Base-by-base conservation (phyloP, 1,140 invertebrate species). In the Holotrichia oblita region DNA sequence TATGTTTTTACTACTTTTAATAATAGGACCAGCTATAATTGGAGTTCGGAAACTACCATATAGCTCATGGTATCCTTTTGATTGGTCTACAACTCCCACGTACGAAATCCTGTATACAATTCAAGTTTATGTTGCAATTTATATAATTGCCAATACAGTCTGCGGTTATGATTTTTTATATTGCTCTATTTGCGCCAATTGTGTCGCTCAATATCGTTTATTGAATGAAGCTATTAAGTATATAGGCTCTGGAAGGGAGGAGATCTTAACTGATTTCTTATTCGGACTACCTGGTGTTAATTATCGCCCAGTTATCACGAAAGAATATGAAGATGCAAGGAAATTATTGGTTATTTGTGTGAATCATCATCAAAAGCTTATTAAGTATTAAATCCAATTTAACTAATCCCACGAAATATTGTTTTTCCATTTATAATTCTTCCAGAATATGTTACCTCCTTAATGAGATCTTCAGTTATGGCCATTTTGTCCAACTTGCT, bases 141-240 rank as follows among this genome's bases (percentile, higher is more conserved):
- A 72, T 59, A 20, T 80, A 0, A 72, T 80, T 9, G 74, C 77
- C 1, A 34, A 59, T 4, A 74, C 73, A 12, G 74, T 80, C 14
- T 69, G 77, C 14, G 77, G 79, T 10, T 73, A 80, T 42, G 79
- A 80, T 75, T 80, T 80, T 40, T 9, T 80, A 4, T 80, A 77
- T 27, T 40, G 77, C 12, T 76, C 79, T 20, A 1, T 80, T 12
- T 27, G 75, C 24, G 40, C 41, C 6, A 78, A 77, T 40, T 72
- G 77, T 14, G 59, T 80, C 17, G 76, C 79, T 4, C 79, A 80
- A 40, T 80, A 55, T 74, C 76, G 77, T n/a, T 42, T 80, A 27
- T 27, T 80, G 69, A 61, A 74, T 27, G 12, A n/a, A 22, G 27
- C 74, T 17, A 24, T 80, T 12, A 77, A 22, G 1, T 34, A 78